Conservation (phyloP, 2,113 vertebrate species). For the Eupsittula cactorum region DNA sequence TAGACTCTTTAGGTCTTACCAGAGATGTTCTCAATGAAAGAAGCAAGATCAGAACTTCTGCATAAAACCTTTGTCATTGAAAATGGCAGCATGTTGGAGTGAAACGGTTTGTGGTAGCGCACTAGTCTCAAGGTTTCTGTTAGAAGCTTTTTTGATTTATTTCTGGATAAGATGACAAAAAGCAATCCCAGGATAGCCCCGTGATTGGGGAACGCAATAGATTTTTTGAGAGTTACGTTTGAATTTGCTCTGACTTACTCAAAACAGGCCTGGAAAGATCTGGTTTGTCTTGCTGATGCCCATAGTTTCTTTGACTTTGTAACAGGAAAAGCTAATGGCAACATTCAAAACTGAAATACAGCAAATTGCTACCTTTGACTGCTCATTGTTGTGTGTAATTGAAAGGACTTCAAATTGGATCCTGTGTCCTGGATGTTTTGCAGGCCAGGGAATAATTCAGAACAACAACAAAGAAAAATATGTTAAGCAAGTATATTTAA, state of each 20-base stretch:
- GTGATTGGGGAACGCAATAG: not conserved
- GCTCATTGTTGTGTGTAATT: constrained; percentile 60
- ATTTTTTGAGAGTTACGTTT: not conserved
- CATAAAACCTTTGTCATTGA: not conserved
- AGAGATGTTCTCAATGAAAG: not conserved
- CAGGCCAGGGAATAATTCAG: constrained; percentile 10
- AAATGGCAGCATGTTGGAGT: not conserved
- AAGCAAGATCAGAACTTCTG: not conserved
- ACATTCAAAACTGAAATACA: constrained; percentile 16
- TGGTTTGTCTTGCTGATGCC: not conserved
- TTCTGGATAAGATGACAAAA: not conserved
- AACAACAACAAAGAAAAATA: not conserved
- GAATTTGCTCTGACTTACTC: not conserved
- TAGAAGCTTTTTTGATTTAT: not conserved
- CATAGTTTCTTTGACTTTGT: constrained; percentile 20
- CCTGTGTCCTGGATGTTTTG: constrained; percentile 16
- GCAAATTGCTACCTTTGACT: constrained; percentile 45
- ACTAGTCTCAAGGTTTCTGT: not conserved
- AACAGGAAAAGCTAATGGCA: constrained; percentile 37
- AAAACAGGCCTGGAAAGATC: not conserved
- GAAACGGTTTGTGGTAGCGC: not conserved
- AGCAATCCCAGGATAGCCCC: not conserved
- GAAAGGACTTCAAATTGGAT: constrained; percentile 44
- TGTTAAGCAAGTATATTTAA: not conserved
- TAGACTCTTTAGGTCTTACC: not conserved